Evolutionary conservation across 1,140 invertebrate genomes (phyloP), one percentile per base, ranked within the genome.

Genomic region (Drosophila tsacasi): DNA sequence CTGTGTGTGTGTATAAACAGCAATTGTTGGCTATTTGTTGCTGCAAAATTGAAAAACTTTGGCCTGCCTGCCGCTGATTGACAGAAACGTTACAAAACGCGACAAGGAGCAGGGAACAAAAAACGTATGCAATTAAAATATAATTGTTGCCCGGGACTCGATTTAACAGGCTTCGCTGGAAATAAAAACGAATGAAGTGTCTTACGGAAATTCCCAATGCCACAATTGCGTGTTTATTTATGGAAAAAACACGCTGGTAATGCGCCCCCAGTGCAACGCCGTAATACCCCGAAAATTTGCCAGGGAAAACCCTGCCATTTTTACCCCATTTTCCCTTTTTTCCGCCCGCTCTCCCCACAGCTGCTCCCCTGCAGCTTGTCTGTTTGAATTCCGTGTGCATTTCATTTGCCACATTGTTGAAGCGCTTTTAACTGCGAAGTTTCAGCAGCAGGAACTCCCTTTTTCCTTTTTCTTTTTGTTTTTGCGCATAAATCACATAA

Each of bases 41-140:
- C 66, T 79, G 85, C 81, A 89, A 87, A 90, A 89, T 89, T 89
- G 84, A 81, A 89, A 89, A 89, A 89, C 81, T 89, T 89, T 89
- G 57, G 23, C 64, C 59, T 25, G 32, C 76, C 75, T 60, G 75
- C 59, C 78, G 55, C 76, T 75, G 69, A 75, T 47, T 78, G 69
- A 76, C 42, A 61, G 52, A 81, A 78, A 75, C 52, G 55, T 61
- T 30, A 63, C 49, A 25, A 25, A 39, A 39, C 35, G 54, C 54
- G 42, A 23, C 21, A 30, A 30, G 37, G 23, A 32, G 10, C 23
- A 25, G 10, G 47, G 47, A 17, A 6, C 13, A 32, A 72, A 78
- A 82, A 50, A 63, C 58, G 15, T 37, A 39, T 72, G 77, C 83
- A 87, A 86, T 86, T 89, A 86, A 86, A 89, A 89, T 84, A 83